Conservation (phyloP, 2,888 invertebrate species). For the Lochmaea capreae region DNA sequence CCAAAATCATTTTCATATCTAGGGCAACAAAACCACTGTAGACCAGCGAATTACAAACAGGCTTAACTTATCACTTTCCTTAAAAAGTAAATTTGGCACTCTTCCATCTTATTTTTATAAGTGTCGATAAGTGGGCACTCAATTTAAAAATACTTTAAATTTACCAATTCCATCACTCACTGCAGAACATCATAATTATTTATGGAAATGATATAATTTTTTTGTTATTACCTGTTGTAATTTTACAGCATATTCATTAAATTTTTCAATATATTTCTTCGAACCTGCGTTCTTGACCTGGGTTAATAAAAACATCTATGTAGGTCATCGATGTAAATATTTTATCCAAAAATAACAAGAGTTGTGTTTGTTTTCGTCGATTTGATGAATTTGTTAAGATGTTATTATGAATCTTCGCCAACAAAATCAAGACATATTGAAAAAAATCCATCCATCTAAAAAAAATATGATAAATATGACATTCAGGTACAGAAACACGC, state of each 20-base stretch:
- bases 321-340: neutral
- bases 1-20: too few species aligned
- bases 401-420: too few species aligned
- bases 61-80: neutral
- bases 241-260: neutral
- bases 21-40: too few species aligned
- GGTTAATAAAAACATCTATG: neutral
- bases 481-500: too few species aligned
- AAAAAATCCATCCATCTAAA: too few species aligned
- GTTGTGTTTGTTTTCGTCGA: neutral
- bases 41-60: too few species aligned
- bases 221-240: neutral
- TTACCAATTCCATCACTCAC: neutral
- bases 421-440: too few species aligned
- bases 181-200: neutral
- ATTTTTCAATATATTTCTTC: neutral
- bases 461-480: too few species aligned
- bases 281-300: neutral
- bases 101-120: neutral
- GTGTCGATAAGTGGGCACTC: neutral
- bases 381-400: too few species aligned
- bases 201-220: neutral
- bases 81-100: neutral
- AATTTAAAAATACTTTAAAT: neutral
- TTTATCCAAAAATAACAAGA: neutral